phyloP scores from a whole-genome alignment of 2,113 vertebrate genomes.

The Probosciger aterrimus region DNA sequence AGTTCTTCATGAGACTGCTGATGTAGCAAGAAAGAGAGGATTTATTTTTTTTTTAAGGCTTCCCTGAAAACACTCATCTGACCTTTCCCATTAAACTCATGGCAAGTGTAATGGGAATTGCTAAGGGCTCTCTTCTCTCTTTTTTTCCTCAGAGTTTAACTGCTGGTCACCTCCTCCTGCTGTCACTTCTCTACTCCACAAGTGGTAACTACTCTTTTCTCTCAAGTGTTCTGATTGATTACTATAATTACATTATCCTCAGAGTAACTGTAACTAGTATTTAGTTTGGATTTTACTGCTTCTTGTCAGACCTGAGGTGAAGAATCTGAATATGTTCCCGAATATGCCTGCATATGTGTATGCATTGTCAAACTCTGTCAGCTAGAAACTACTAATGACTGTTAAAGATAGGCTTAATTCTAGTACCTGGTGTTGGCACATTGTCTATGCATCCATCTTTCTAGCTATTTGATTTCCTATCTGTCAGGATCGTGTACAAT shows the following conservation, averaged over 20 bases:
- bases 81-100: neutral
- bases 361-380: neutral
- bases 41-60: neutral
- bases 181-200: neutral
- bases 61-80: neutral
- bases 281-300: neutral
- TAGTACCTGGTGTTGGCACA: neutral
- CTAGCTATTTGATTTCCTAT: neutral
- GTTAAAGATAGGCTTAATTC: neutral
- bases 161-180: neutral
- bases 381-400: neutral
- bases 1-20: neutral
- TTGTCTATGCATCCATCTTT: neutral
- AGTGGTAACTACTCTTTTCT: neutral
- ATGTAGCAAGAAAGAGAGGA: neutral
- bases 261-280: neutral
- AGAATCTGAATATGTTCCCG: neutral
- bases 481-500: neutral
- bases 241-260: neutral
- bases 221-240: neutral
- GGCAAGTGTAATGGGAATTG: neutral
- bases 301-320: neutral
- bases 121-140: neutral
- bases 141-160: neutral
- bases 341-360: neutral